Base-by-base conservation (phyloP, 1,140 invertebrate species). In the Anastrepha obliqua region DNA sequence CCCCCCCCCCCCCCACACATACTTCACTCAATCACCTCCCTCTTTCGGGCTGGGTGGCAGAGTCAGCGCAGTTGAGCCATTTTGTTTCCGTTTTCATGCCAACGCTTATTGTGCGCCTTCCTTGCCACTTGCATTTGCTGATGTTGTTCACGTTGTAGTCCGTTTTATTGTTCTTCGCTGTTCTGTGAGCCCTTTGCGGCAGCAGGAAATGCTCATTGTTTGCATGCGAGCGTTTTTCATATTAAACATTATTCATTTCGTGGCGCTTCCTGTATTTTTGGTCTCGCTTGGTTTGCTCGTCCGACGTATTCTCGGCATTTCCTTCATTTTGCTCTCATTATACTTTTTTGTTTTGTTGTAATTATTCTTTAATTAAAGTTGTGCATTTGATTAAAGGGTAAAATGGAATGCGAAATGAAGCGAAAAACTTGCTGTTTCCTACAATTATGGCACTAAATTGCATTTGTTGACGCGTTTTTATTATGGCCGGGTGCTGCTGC, bases 311-410 rank as follows among this genome's bases (percentile, higher is more conserved):
- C 74, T 58, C 47, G 74, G 42, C n/a, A 20, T 20, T 78, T 55
- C 74, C 74, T 78, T 78, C 74, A 8, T 29, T 20, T 51, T 9
- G 74, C 47, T 20, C n/a, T 81, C 51, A 81, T 58, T 20, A 47
- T 2, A 2, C 29, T 81, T 81, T 29, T 74, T 47, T 6, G 9
- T 70, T 44, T 74, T 74, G 70, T 51, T 58, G 74, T 81, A 81
- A 81, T 81, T 81, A 81, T 81, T 58, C 47, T 47, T 81, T 58
- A 81, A 81, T 81, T 51, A 58, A 81, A 81, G 74, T 81, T 62
- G 74, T 55, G 47, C 74, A 55, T 81, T 81, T 81, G 7, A 58
- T 81, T 58, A 81, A 58, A 81, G 74, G 47, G 2, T 11, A 20
- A 58, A 81, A 20, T 81, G 47, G 74, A 58, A 81, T 81, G 42